phyloP scores from a whole-genome alignment of 2,113 vertebrate species.

The Urocitellus parryii region DNA sequence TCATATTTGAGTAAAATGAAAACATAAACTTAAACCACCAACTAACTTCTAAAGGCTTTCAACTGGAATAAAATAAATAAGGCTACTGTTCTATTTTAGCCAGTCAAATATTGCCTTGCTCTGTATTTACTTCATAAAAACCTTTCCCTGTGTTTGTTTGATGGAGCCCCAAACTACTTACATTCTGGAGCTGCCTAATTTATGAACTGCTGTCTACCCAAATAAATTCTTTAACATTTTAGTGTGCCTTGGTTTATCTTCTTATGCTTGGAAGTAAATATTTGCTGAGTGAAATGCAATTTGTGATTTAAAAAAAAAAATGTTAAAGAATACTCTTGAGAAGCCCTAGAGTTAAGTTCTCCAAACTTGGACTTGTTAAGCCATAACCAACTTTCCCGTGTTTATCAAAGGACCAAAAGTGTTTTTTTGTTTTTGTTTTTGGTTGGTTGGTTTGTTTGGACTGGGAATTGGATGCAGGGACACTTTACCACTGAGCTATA shows the following conservation, averaged over 20 bases:
- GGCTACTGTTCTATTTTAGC: not conserved
- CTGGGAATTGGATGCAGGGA: too few relatives aligned
- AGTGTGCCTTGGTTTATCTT: not conserved
- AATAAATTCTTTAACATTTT: not conserved
- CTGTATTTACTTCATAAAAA: not conserved
- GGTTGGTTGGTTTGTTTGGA: too few relatives aligned
- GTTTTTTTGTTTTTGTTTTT: too few relatives aligned
- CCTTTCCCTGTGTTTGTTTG: not conserved
- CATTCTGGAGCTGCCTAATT: not conserved
- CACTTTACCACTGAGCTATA: too few relatives aligned
- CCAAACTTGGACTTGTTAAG: not conserved
- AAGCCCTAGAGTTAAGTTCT: constrained; percentile 5
- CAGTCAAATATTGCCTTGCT: not conserved
- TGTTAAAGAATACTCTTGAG: not conserved
- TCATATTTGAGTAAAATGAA: not conserved
- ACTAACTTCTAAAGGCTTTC: not conserved
- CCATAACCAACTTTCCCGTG: not conserved
- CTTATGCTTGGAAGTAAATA: not conserved
- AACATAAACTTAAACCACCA: not conserved
- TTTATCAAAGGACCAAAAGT: not conserved
- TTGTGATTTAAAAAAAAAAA: not conserved
- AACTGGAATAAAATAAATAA: not conserved
- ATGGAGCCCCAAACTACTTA: not conserved
- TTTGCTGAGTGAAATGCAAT: not conserved
- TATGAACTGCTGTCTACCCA: not conserved